phyloP scores from a whole-genome alignment of 2,113 vertebrate genomes.

The Macquaria australasica region DNA sequence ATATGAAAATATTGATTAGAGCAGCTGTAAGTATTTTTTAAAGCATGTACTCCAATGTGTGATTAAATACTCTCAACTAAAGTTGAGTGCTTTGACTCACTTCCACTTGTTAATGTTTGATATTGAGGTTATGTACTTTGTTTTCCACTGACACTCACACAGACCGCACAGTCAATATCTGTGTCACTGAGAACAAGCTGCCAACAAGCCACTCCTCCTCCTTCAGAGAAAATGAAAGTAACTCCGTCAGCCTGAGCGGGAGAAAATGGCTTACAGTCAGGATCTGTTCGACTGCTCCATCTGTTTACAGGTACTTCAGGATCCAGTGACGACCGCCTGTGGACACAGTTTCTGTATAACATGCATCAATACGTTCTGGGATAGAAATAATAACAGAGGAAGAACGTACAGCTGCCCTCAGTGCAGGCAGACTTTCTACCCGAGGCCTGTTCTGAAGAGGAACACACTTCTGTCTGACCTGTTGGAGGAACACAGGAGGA shows the following conservation, averaged over 20 bases:
- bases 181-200: background rate
- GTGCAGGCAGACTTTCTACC: slow-evolving; percentile 48
- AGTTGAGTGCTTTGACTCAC: background rate
- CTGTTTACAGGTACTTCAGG: slow-evolving; percentile 49
- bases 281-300: slow-evolving; percentile 50
- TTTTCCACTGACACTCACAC: background rate
- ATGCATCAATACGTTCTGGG: slow-evolving; percentile 66
- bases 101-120: background rate
- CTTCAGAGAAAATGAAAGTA: slow-evolving; percentile 17
- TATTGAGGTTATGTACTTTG: background rate
- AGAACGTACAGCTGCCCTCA: slow-evolving; percentile 63
- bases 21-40: background rate
- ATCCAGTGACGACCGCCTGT: slow-evolving; percentile 66
- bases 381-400: background rate
- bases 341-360: slow-evolving; percentile 68
- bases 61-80: background rate
- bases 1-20: background rate
- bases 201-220: slow-evolving; percentile 33
- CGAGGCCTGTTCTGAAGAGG: slow-evolving; percentile 63
- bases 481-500: slow-evolving; percentile 29
- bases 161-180: background rate
- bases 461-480: slow-evolving; percentile 57
- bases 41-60: background rate
- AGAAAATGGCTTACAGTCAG: slow-evolving; percentile 49
- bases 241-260: background rate